Conservation (phyloP, 1,140 invertebrate species). For the Pachypeltis micranthus region DNA sequence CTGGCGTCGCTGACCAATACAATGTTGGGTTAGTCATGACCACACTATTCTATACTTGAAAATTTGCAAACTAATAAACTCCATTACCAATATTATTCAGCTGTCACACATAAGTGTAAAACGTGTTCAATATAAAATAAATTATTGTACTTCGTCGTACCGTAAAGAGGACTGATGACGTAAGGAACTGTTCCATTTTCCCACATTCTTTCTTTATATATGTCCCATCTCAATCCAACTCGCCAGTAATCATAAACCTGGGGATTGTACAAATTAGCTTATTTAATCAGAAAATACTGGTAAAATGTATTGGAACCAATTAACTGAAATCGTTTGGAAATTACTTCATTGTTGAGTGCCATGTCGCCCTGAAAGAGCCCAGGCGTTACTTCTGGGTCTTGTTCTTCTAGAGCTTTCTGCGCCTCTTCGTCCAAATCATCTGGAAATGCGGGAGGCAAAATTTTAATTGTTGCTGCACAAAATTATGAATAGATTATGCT, state of each 20-base stretch:
- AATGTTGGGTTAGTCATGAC: too few species aligned
- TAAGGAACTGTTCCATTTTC: slow-evolving; percentile 45
- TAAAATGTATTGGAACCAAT: too few species aligned
- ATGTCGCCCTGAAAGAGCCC: slow-evolving; percentile 57
- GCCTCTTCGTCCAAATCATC: slow-evolving; percentile 21
- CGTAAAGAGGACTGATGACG: slow-evolving; percentile 46
- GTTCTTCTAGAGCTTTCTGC: slow-evolving; percentile 26
- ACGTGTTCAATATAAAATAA: too few species aligned
- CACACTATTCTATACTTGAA: too few species aligned
- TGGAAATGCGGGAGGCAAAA: too few species aligned
- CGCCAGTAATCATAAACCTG: slow-evolving; percentile 41
- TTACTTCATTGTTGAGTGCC: slow-evolving; percentile 41
- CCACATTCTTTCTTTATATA: slow-evolving; percentile 53
- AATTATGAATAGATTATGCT: too few species aligned
- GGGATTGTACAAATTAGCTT: slow-evolving; percentile 4
- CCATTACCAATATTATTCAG: too few species aligned
- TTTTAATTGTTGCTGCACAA: too few species aligned
- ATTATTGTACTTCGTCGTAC: slow-evolving; percentile 32
- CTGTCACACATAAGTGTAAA: too few species aligned
- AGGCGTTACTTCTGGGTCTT: slow-evolving; percentile 53
- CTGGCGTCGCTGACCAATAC: too few species aligned
- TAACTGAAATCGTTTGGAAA: too few species aligned
- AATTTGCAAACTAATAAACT: too few species aligned
- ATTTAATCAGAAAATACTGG: background rate
- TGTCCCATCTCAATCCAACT: slow-evolving; percentile 48